Percentiles rank a stretch among this genome's conserved stretches.
Evolutionary conservation across 2,797 vertebrate genomes (phyloP).

Genomic region (Galaxias olidus): DNA sequence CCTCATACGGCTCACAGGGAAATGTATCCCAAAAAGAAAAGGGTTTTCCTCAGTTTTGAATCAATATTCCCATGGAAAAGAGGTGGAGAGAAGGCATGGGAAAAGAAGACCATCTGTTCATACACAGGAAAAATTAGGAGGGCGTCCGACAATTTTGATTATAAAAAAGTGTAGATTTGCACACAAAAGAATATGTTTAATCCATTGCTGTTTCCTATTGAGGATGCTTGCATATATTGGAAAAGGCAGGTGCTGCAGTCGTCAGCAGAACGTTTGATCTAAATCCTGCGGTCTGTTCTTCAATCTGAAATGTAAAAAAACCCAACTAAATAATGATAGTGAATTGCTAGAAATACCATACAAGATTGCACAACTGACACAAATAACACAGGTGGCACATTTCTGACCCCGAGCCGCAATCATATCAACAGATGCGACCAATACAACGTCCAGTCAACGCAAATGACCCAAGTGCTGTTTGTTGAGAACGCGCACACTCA

Average conservation of each 20-base stretch:
- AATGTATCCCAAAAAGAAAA: conserved; percentile 3
- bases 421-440: conserved; percentile 17
- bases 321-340: neutral
- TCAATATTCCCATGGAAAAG: neutral
- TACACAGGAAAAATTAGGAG: too few species aligned
- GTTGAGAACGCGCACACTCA: conserved; percentile 30
- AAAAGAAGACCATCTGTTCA: too few species aligned
- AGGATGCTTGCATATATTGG: too few species aligned
- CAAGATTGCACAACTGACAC: too few species aligned
- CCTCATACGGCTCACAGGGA: conserved; percentile 32
- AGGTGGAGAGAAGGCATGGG: neutral
- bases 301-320: neutral
- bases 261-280: too few species aligned
- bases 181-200: too few species aligned
- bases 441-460: neutral
- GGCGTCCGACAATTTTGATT: too few species aligned
- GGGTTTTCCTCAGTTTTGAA: neutral
- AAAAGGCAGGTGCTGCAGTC: too few species aligned
- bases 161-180: too few species aligned
- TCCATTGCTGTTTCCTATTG: too few species aligned
- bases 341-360: neutral
- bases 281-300: too few species aligned
- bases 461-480: neutral
- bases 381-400: too few species aligned
- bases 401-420: neutral